Base-by-base conservation (phyloP, 2,888 invertebrate genomes). In the Lasioglossum leucozonium region DNA sequence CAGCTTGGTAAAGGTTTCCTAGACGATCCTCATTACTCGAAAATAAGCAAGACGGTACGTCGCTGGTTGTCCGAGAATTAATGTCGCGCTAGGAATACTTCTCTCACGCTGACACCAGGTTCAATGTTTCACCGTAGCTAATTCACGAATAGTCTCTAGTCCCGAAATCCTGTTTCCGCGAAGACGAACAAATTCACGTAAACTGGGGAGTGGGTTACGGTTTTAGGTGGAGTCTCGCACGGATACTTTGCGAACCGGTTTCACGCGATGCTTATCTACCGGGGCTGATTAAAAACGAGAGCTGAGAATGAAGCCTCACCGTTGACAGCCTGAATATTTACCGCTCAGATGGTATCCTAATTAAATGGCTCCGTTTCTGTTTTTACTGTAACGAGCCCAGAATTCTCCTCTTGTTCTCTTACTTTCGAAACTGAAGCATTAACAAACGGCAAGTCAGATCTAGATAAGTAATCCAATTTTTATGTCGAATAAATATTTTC, bases 1-100 rank as follows among this genome's bases (percentile, higher is more conserved):
- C 47, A 75, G 65, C 37, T 51, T 22, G 51, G 67, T 8, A 22
- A 67, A 67, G 34, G 67, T 67, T 67, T 67, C 67, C 67, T 22
- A 22, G 37, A 37, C 37, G 67, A 18, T 67, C 4, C 37, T 67
- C 67, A 37, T 67, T 40, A 67, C 37, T 37, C n/a, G 67, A 18
- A 67, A 67, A 37, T 67, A 67, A 67, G 37, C 18, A 67, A 8
- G 37, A n/a, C 11, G 16, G 16, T 34, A 65, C 34, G 5, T 22
- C 22, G 67, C 67, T 18, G 37, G 67, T 37, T 67, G 67, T 8
- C 22, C 10, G 34, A 37, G 67, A 67, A 67, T 67, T 67, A 67
- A 67, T 67, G 67, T 67, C 67, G 67, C 67, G 37, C 67, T n/a
- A 37, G 37, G 37, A 18, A 22, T 37, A 37, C 26, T 67, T 22